Conservation (phyloP, 1,140 invertebrate genomes). For the Lasaia peninsularis region DNA sequence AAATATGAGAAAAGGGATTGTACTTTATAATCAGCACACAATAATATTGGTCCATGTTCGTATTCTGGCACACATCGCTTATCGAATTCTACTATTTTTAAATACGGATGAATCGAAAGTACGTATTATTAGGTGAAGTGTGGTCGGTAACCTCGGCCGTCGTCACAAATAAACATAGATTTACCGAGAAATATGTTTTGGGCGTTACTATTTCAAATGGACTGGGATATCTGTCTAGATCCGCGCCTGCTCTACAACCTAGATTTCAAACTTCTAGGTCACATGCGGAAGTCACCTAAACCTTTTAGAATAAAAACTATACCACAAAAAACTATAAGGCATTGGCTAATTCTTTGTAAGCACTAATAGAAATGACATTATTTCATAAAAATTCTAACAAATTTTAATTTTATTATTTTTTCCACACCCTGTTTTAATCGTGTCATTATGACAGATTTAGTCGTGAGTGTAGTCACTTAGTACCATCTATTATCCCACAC, state of each 20-base stretch:
- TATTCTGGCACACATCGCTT: no score
- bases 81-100: neutral
- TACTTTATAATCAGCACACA: no score
- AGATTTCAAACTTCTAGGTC: constrained; percentile 45
- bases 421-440: no score
- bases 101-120: neutral
- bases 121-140: constrained; percentile 2
- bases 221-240: constrained; percentile 23
- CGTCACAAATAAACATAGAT: constrained; percentile 6
- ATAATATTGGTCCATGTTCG: no score
- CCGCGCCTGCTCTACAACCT: constrained; percentile 42
- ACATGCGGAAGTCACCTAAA: constrained; percentile 35
- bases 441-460: no score
- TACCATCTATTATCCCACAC: constrained; percentile 18
- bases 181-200: neutral
- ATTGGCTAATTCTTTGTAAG: no score
- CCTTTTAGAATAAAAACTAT: neutral
- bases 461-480: neutral
- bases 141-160: neutral
- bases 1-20: no score
- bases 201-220: neutral
- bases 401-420: no score
- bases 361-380: no score
- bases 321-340: neutral
- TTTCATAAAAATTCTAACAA: no score